Base-by-base conservation (phyloP, 2,888 invertebrate genomes). In the Zele albiditarsus region DNA sequence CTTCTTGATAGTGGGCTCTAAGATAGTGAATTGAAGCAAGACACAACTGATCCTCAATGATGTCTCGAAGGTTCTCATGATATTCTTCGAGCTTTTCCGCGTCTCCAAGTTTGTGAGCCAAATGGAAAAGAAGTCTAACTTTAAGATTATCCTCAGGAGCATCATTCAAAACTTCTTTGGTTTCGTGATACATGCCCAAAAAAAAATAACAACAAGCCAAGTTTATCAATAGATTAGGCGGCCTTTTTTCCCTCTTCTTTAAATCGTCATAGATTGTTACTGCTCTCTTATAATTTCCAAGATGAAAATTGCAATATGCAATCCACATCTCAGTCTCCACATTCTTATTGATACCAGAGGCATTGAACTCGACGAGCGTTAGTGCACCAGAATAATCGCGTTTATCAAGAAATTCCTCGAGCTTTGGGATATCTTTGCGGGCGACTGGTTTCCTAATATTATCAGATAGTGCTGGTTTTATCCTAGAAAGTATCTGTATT, bases 1-100 rank as follows among this genome's bases (percentile, higher is more conserved):
- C 98, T 89, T 99, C 99, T 88, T 98, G 98, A 88, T 98, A 99
- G 89, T 99, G 99, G 6, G 96, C 96, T 72, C 98, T 92, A 73
- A 99, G 91, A 87, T 98, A 99, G 88, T 99, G 98, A 81, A 99
- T 96, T 0, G 98, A 97, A 0, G 99, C 99, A 72, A 99, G 90
- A 83, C 97, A 97, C 53, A 99, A 92, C 89, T 98, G 98, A 91
- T 99, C 98, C 89, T 98, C 98, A 0, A 97, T 92, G 8, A 95
- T 93, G 85, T 97, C 97, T 73, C 96, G 94, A 49, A 99, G 90
- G 49, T 94, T 93, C 74, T 96, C 94, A 89, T 98, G 97, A 76
- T 95, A 93, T 53, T 93, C 92, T 93, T 96, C 94, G 78, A 98
- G 90, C 38, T 94, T 92, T 42, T 94, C 94, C 85, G 98, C 98